Evolutionary conservation across 1,140 invertebrate genomes (phyloP), one percentile per base, ranked within the genome.

Genomic region (Melitaea cinxia): DNA sequence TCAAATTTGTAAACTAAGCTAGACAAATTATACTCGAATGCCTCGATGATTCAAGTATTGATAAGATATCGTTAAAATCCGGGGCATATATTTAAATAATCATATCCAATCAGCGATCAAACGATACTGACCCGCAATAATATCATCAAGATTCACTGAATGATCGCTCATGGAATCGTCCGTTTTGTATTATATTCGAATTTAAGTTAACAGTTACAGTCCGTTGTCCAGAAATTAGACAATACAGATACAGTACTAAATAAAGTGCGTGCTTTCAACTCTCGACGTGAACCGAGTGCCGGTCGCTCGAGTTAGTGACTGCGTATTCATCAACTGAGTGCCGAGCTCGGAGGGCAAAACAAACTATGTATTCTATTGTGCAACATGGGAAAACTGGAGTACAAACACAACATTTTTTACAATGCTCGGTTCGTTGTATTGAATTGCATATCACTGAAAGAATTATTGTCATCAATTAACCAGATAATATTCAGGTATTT

Each of bases 301-400:
- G 68, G 60, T 73, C 73, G 78, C 68, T 73, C 77, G 70, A 75
- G 65, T 72, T 57, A 72, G 71, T 74, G 81, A 85, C 84, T 88
- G 82, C 67, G 69, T 72, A 82, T 71, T 73, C 72, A 73, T 73
- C 72, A 45, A 69, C 53, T 59, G 72, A 74, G 61, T 64, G 65
- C 50, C 54, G 33, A 39, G 35, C 65, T 66, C 70, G 68, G 70
- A 75, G 74, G 72, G 73, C 77, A 78, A 83, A 86, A 85, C 82
- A 82, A 73, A 81, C 77, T 58, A 53, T 75, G 69, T 42, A 42
- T 72, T 79, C 80, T 63, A 89, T 88, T 88, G 82, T 88, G 72
- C 76, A 78, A 76, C 80, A 76, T 90, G 88, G 79, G 88, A 90
- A 90, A 82, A 88, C 65, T 82, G 67, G 62, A 81, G 74, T 78